A percentile compares a stretch with the other conserved stretches of the same genome.
Evolutionary conservation across 2,888 invertebrate genomes (phyloP).

Genomic region (Elmis aenea): DNA sequence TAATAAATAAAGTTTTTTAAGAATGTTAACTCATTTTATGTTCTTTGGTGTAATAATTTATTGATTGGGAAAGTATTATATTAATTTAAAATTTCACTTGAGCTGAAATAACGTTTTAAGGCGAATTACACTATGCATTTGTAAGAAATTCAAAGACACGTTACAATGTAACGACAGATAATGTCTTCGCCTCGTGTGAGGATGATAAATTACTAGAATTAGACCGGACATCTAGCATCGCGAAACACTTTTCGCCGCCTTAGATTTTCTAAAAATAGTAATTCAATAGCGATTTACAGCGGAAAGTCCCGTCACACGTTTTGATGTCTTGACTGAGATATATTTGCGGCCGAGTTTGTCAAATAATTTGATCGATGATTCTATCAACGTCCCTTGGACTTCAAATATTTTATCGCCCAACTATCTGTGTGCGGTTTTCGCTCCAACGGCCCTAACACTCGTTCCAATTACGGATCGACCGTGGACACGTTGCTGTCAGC

Average conservation of each 20-base stretch:
- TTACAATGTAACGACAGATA: not conserved
- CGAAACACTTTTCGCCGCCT: not conserved
- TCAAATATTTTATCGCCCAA: constrained; percentile 18
- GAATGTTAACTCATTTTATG: too few relatives aligned
- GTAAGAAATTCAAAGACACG: too few relatives aligned
- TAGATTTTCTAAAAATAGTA: constrained; percentile 3
- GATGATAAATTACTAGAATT: not conserved
- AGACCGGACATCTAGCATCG: not conserved
- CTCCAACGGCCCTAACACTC: constrained; percentile 18
- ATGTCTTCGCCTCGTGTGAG: not conserved
- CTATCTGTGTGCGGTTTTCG: constrained; percentile 15
- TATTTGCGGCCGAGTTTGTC: constrained; percentile 20
- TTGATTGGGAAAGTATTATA: too few relatives aligned
- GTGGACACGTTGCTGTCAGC: constrained; percentile 15
- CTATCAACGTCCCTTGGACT: constrained; percentile 17
- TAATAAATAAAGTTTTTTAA: too few relatives aligned
- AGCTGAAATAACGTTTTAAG: too few relatives aligned
- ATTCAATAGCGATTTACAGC: constrained; percentile 8
- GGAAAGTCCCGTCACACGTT: constrained; percentile 17
- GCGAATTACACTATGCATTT: too few relatives aligned
- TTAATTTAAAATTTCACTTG: too few relatives aligned
- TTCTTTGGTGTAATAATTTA: too few relatives aligned
- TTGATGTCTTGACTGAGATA: constrained; percentile 16
- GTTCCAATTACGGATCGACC: constrained; percentile 18
- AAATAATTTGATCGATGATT: constrained; percentile 21